Evolutionary conservation across 2,113 vertebrate genomes (phyloP).

Genomic region (Siniperca knerii): DNA sequence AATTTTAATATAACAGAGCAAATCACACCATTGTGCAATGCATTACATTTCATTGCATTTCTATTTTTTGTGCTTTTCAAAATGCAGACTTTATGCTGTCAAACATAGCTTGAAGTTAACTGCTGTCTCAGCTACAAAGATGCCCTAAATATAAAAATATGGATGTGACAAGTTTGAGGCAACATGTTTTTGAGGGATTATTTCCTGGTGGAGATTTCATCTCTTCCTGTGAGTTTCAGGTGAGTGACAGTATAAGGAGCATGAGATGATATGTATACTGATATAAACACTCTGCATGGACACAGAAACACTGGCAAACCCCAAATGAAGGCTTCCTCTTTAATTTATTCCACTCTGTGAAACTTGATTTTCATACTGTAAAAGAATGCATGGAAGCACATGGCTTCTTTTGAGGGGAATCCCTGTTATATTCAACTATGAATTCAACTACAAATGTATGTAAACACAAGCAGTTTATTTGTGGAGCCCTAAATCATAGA

Average conservation of each 20-base stretch:
- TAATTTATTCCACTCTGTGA: neutral
- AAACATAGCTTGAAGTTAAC: slow-evolving; percentile 3
- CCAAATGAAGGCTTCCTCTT: neutral
- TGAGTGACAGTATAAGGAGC: slow-evolving; percentile 47
- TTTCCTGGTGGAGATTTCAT: slow-evolving; percentile 43
- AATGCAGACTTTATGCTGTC: neutral
- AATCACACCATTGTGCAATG: neutral
- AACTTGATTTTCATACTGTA: neutral
- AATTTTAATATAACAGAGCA: neutral
- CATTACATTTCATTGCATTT: slow-evolving; percentile 23
- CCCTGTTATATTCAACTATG: neutral
- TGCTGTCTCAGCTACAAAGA: slow-evolving; percentile 20
- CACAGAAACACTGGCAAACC: neutral
- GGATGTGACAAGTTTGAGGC: slow-evolving; percentile 22
- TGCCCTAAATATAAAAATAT: slow-evolving; percentile 32
- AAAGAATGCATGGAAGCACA: neutral
- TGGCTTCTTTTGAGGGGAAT: neutral
- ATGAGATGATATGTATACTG: neutral
- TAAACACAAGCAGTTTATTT: slow-evolving; percentile 11
- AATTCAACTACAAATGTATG: neutral
- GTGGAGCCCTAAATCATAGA: slow-evolving; percentile 4
- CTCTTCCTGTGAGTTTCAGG: slow-evolving; percentile 19
- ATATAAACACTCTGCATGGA: slow-evolving; percentile 1
- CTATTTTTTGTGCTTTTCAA: slow-evolving; percentile 17
- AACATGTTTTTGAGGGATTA: slow-evolving; percentile 45